A percentile compares a stretch with the other conserved stretches of the same genome.
Evolutionary conservation across 2,797 vertebrate species (phyloP).

Genomic region (Sebastolobus altivelis): DNA sequence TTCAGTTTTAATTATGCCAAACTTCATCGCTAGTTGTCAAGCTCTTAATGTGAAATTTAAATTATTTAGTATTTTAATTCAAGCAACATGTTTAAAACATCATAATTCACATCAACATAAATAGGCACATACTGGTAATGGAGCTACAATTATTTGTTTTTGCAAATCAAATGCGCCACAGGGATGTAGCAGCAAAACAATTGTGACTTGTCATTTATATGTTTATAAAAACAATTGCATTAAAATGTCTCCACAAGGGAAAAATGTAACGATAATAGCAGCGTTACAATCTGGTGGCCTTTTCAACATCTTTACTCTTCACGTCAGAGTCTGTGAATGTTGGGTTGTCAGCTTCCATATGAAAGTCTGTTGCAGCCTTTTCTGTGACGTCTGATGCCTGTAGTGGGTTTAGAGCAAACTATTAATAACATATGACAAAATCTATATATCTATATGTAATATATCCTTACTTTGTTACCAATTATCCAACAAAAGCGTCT

Average conservation of each 20-base stretch:
- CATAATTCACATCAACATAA: constrained; percentile 16
- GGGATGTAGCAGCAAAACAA: constrained; percentile 2
- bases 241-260: not conserved
- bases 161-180: not conserved
- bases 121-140: not conserved
- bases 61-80: not conserved
- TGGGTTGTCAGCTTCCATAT: constrained; percentile 64
- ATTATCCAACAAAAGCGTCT: not conserved
- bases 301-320: constrained; percentile 61
- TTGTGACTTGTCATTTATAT: not conserved
- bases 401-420: constrained; percentile 25
- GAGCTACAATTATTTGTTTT: constrained; percentile 4
- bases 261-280: not conserved
- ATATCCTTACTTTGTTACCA: not conserved
- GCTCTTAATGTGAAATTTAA: not conserved
- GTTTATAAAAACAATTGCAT: not conserved
- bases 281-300: constrained; percentile 77
- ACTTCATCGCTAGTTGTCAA: not conserved
- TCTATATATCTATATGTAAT: not conserved
- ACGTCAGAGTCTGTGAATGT: constrained; percentile 57
- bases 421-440: not conserved
- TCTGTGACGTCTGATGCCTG: constrained; percentile 65
- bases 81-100: not conserved
- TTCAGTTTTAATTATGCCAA: not conserved
- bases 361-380: constrained; percentile 60